A percentile compares a stretch with the other conserved stretches of the same genome.
Conservation (phyloP, 2,113 vertebrate genomes). For the Vulpes ferrilata region DNA sequence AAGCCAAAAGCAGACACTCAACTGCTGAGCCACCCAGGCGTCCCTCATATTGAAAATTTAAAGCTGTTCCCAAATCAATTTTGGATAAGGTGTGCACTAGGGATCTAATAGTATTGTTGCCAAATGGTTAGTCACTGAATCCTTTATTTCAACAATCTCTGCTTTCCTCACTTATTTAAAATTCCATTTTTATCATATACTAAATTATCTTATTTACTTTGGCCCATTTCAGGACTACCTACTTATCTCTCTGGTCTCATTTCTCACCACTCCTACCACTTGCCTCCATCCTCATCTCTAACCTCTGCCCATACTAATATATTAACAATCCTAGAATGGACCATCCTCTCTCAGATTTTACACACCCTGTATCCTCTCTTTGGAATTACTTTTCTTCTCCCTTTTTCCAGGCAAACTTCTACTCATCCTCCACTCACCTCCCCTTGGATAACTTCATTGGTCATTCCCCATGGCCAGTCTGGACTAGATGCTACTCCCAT, state of each 20-base stretch:
- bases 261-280: neutral
- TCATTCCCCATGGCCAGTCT: neutral
- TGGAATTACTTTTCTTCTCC: neutral
- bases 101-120: neutral
- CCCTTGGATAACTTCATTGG: neutral
- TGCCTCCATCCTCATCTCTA: neutral
- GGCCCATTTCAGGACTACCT: neutral
- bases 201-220: slow-evolving; percentile 1
- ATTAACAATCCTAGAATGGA: neutral
- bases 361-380: neutral
- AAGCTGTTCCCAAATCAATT: slow-evolving; percentile 57
- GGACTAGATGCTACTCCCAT: neutral
- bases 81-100: neutral
- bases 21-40: too few relatives aligned
- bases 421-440: neutral
- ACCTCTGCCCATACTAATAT: neutral
- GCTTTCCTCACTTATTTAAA: neutral
- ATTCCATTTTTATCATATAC: slow-evolving; percentile 29
- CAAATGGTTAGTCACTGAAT: neutral
- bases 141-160: neutral
- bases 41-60: slow-evolving; percentile 35
- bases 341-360: neutral
- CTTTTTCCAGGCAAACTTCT: neutral
- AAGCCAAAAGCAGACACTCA: too few relatives aligned
- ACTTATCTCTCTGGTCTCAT: neutral